Conservation (phyloP, 2,888 invertebrate species). For the Strigamia transsilvanica region DNA sequence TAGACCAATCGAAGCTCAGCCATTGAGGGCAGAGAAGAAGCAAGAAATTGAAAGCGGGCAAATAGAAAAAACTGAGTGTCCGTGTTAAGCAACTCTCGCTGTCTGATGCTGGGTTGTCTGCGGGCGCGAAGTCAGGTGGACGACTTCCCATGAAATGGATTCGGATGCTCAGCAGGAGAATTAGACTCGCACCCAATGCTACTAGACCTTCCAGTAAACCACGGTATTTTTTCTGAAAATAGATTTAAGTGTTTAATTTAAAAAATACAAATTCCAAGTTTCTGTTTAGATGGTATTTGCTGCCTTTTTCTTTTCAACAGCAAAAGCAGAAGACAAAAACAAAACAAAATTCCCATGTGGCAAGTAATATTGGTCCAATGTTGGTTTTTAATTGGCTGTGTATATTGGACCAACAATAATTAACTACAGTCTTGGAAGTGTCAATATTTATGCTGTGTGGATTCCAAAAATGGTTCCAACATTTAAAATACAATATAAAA, state of each 20-base stretch:
- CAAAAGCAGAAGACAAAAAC: too few species aligned
- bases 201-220: slow-evolving; percentile 63
- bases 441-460: too few species aligned
- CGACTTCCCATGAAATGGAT: slow-evolving; percentile 75
- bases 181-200: slow-evolving; percentile 72
- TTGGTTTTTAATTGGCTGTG: too few species aligned
- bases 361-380: too few species aligned
- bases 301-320: too few species aligned
- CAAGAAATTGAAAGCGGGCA: slow-evolving; percentile 89
- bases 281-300: too few species aligned
- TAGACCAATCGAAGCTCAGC: slow-evolving; percentile 98
- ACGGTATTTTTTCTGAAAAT: slow-evolving; percentile 59
- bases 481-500: too few species aligned
- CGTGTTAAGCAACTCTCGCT: slow-evolving; percentile 81
- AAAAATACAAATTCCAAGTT: too few species aligned
- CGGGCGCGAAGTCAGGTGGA: slow-evolving; percentile 86
- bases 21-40: slow-evolving; percentile 85
- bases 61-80: slow-evolving; percentile 86
- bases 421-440: too few species aligned
- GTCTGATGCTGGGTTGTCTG: slow-evolving; percentile 96
- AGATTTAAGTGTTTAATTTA: not conserved
- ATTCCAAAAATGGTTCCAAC: too few species aligned
- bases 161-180: slow-evolving; percentile 77
- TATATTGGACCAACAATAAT: too few species aligned
- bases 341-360: too few species aligned